phyloP scores from a whole-genome alignment of 2,113 vertebrate genomes.

The Melospiza melodia region DNA sequence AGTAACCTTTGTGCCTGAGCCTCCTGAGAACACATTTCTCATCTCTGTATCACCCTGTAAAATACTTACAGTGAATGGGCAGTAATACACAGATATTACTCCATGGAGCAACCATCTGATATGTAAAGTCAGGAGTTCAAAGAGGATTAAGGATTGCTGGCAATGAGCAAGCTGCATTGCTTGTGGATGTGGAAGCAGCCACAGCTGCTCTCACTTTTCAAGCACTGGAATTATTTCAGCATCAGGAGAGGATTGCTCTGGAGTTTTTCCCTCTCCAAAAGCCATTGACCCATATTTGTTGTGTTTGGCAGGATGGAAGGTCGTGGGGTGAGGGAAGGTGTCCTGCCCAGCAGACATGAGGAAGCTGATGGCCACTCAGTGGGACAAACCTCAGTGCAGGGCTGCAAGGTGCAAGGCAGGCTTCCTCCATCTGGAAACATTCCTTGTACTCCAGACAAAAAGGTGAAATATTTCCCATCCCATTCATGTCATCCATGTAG shows the following conservation, averaged over 20 bases:
- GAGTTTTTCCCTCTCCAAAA: constrained; percentile 19
- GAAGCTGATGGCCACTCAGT: not conserved
- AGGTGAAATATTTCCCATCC: not conserved
- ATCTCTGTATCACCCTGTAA: not conserved
- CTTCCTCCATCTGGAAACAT: not conserved
- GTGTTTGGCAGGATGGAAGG: constrained; percentile 9
- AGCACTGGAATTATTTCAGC: constrained; percentile 18
- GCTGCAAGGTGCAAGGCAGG: not conserved
- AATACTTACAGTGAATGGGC: constrained; percentile 47
- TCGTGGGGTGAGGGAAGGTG: not conserved
- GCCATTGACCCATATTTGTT: constrained; percentile 16
- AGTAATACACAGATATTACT: constrained; percentile 40
- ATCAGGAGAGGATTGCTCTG: not conserved
- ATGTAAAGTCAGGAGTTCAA: constrained; percentile 57
- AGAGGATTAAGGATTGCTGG: constrained; percentile 62
- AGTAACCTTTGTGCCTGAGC: constrained; percentile 27
- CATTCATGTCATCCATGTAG: not conserved
- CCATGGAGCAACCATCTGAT: constrained; percentile 18
- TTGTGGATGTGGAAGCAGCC: constrained; percentile 46
- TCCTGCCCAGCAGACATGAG: not conserved
- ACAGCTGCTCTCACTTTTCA: constrained; percentile 65
- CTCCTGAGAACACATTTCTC: not conserved
- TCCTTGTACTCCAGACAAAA: not conserved
- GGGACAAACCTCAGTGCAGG: not conserved
- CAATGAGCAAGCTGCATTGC: not conserved